Evolutionary conservation across 2,797 vertebrate genomes (phyloP).

Genomic region (Scarus forsteni): DNA sequence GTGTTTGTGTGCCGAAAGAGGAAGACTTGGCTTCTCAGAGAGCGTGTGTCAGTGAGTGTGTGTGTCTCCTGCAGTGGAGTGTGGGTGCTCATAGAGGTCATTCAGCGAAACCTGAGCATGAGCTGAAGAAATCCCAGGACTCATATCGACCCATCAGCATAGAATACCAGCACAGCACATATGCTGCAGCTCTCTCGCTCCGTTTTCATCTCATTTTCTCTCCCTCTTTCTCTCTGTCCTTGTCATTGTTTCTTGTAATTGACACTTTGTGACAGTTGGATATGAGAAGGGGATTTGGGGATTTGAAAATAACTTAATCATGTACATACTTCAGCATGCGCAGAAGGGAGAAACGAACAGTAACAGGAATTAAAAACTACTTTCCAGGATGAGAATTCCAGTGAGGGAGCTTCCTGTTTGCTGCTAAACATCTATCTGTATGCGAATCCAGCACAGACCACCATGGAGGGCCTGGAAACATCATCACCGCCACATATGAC

Average conservation of each 20-base stretch:
- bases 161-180: conserved; percentile 80
- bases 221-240: conserved; percentile 30
- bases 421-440: conserved; percentile 23
- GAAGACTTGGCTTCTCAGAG: conserved; percentile 13
- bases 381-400: conserved; percentile 8
- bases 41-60: conserved; percentile 43
- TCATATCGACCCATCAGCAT: conserved; percentile 77
- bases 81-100: conserved; percentile 81
- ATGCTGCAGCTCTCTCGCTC: conserved; percentile 57
- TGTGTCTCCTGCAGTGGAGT: conserved; percentile 54
- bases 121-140: conserved; percentile 80
- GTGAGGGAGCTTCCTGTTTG: conserved; percentile 32
- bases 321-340: conserved; percentile 10
- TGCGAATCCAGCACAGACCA: conserved; percentile 41
- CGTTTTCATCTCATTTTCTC: conserved; percentile 31
- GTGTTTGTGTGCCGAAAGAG: conserved; percentile 34
- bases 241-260: conserved; percentile 66
- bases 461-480: conserved; percentile 42
- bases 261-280: conserved; percentile 71
- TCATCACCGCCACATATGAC: conserved; percentile 52
- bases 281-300: conserved; percentile 58
- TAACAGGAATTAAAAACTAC: background rate
- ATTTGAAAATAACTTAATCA: conserved; percentile 45
- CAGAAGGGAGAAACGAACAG: background rate
- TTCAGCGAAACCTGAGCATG: conserved; percentile 81